Percentiles rank a stretch among this genome's conserved stretches.
These are phyloP conservation scores for Plectus sambesii DNA, from an alignment of 1,140 invertebrate genomes.

Conservation along the genomic window DNA sequence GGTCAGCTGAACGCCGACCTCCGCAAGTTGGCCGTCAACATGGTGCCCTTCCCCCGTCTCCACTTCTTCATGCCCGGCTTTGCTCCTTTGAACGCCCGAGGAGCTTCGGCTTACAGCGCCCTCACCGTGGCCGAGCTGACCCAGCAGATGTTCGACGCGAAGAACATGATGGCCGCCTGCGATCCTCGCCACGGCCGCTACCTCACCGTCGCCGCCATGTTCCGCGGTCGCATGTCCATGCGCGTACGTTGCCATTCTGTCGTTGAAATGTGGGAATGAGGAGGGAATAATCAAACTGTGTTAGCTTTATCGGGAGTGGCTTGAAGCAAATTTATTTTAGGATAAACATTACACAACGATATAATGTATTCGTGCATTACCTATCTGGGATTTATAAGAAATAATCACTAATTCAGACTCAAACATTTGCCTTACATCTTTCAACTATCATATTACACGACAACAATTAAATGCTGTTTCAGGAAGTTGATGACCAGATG, in stretches of 20 bases:
- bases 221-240: slow-evolving; percentile 86
- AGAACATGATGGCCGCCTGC: slow-evolving; percentile 83
- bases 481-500: slow-evolving; percentile 54
- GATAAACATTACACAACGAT: too few relatives aligned
- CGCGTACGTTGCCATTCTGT: slow-evolving; percentile 65
- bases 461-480: background rate
- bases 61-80: slow-evolving; percentile 97
- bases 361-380: too few relatives aligned
- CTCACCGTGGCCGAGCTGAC: slow-evolving; percentile 73
- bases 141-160: slow-evolving; percentile 66
- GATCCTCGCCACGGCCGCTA: slow-evolving; percentile 68
- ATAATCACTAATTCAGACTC: too few relatives aligned
- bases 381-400: too few relatives aligned
- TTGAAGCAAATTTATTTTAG: background rate
- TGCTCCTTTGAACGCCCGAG: slow-evolving; percentile 71
- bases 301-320: background rate
- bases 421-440: too few relatives aligned
- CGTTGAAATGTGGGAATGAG: too few relatives aligned
- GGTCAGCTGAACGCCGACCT: slow-evolving; percentile 66
- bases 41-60: slow-evolving; percentile 82
- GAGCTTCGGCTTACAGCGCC: slow-evolving; percentile 56
- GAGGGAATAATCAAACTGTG: too few relatives aligned
- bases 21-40: slow-evolving; percentile 84
- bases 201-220: slow-evolving; percentile 79
- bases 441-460: too few relatives aligned